These are phyloP conservation scores for Megaptera novaeangliae DNA, from an alignment of 2,113 vertebrate genomes.

Conservation along the genomic window DNA sequence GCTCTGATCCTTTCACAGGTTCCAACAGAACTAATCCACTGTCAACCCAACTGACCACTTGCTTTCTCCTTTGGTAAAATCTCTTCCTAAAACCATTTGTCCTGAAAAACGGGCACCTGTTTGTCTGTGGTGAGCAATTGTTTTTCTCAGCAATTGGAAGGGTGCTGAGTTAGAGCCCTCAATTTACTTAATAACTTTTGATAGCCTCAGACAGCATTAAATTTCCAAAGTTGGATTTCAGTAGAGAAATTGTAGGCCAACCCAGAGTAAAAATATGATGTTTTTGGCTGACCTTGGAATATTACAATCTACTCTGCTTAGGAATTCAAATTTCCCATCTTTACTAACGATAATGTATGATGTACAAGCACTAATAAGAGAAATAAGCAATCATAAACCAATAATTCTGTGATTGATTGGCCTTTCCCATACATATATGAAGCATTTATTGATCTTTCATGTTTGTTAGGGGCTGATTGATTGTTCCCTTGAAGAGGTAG, in stretches of 20 bases:
- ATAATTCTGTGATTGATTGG: conserved; percentile 80
- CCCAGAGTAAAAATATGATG: conserved; percentile 13
- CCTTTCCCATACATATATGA: conserved; percentile 78
- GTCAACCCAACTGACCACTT: background rate
- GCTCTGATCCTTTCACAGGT: background rate
- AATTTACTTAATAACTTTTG: background rate
- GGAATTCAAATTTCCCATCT: conserved; percentile 68
- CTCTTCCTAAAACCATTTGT: background rate
- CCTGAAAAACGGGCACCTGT: background rate
- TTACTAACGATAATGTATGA: conserved; percentile 75
- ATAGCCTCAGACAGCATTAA: background rate
- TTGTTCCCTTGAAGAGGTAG: conserved; percentile 48
- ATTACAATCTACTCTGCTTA: conserved; percentile 37
- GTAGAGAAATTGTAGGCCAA: conserved; percentile 55
- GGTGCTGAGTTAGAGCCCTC: background rate
- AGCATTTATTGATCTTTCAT: conserved; percentile 77
- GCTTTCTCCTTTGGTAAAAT: background rate
- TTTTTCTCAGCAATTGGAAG: background rate
- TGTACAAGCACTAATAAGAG: conserved; percentile 74
- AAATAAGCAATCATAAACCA: conserved; percentile 82
- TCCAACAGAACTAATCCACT: background rate
- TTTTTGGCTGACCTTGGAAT: conserved; percentile 47
- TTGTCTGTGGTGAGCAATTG: background rate
- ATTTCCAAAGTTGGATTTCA: conserved; percentile 46
- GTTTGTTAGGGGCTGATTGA: conserved; percentile 69